A percentile compares a stretch with the other conserved stretches of the same genome.
phyloP scores from a whole-genome alignment of 2,113 vertebrate species.

The Gasterosteus nipponicus region DNA sequence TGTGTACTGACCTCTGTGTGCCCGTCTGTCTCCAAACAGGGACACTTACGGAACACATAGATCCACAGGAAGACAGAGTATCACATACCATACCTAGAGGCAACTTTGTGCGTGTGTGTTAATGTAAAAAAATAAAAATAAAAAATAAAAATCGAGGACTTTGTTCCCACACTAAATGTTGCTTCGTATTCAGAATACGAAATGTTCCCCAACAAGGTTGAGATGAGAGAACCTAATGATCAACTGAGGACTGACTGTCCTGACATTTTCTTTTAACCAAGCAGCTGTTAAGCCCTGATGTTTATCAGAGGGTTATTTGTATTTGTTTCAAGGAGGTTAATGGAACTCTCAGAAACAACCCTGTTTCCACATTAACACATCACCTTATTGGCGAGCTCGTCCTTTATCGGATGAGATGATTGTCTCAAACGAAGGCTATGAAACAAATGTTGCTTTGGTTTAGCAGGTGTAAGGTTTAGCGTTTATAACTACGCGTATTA shows the following conservation, averaged over 20 bases:
- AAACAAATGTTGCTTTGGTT: background rate
- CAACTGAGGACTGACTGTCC: constrained; percentile 32
- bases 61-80: constrained; percentile 41
- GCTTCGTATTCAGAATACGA: constrained; percentile 22
- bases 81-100: constrained; percentile 9
- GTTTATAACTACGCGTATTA: background rate
- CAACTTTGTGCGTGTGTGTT: constrained; percentile 13
- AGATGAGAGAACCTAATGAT: constrained; percentile 11
- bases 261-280: constrained; percentile 4
- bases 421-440: background rate
- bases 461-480: background rate
- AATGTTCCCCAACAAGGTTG: constrained; percentile 37
- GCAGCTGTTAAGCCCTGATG: background rate
- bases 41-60: constrained; percentile 42
- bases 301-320: background rate
- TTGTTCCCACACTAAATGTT: constrained; percentile 22
- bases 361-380: background rate
- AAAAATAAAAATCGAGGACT: constrained; percentile 5
- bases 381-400: background rate
- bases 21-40: constrained; percentile 47
- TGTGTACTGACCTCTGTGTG: constrained; percentile 60
- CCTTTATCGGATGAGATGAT: background rate
- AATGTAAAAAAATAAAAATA: background rate
- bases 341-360: background rate
- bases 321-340: background rate